phyloP scores from a whole-genome alignment of 2,113 vertebrate genomes.

The Cyanistes caeruleus region DNA sequence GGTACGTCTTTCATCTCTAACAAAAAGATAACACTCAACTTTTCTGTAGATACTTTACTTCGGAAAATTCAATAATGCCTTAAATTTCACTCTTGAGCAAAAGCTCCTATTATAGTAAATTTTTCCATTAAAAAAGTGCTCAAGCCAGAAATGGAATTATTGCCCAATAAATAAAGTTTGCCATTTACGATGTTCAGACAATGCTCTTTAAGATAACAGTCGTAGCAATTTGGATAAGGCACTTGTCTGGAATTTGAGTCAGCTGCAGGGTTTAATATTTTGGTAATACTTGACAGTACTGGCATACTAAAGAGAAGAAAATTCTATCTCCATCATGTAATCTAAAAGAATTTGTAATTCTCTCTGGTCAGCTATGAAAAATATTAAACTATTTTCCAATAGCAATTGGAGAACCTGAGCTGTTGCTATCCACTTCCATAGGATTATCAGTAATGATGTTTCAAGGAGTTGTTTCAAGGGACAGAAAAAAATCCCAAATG shows the following conservation, averaged over 20 bases:
- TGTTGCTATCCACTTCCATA: neutral
- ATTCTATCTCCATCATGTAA: neutral
- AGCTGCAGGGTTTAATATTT: neutral
- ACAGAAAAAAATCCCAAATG: neutral
- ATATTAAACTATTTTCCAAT: neutral
- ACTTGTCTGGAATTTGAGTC: neutral
- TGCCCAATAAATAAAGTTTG: neutral
- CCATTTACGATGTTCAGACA: neutral
- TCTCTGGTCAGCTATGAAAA: neutral
- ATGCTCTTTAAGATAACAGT: neutral
- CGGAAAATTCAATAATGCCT: neutral
- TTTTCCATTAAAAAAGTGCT: neutral
- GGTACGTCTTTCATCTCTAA: neutral
- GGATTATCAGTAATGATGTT: neutral
- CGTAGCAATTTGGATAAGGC: neutral
- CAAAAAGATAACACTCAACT: neutral
- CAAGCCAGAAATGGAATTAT: neutral
- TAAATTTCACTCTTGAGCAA: slow-evolving; percentile 15
- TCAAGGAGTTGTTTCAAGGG: neutral
- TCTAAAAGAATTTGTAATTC: neutral
- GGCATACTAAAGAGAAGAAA: neutral
- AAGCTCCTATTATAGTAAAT: neutral
- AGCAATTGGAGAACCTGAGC: neutral
- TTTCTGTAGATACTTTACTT: neutral
- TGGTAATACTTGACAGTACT: neutral